Conservation (phyloP, 2,113 vertebrate species). For the Hassar affinis region DNA sequence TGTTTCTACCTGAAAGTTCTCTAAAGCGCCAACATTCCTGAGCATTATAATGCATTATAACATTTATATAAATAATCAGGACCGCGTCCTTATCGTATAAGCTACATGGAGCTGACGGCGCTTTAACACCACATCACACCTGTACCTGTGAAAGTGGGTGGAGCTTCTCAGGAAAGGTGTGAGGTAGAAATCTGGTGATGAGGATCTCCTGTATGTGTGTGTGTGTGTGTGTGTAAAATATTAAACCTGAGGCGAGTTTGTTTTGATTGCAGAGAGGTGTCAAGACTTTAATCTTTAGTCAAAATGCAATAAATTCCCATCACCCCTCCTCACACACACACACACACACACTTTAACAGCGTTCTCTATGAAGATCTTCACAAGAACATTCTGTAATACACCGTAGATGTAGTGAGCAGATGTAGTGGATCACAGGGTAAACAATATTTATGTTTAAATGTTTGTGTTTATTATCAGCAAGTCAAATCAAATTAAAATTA, state of each 20-base stretch:
- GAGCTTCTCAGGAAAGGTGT: background rate
- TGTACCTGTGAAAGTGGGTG: background rate
- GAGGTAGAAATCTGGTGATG: background rate
- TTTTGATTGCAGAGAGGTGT: background rate
- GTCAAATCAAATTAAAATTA: background rate
- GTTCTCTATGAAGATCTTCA: background rate
- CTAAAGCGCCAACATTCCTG: constrained; percentile 64
- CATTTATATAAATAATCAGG: no score
- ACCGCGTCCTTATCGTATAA: constrained; percentile 44
- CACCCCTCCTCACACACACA: background rate
- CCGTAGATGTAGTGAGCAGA: background rate
- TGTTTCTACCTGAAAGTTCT: constrained; percentile 45
- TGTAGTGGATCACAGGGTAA: background rate
- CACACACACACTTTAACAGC: background rate
- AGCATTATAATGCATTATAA: constrained; percentile 44
- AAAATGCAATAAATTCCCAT: background rate
- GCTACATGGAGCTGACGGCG: constrained; percentile 27
- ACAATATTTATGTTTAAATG: background rate
- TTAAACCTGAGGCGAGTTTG: background rate
- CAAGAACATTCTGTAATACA: background rate
- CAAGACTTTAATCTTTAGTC: background rate
- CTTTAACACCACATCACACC: background rate
- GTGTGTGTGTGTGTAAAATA: background rate
- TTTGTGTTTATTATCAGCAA: background rate
- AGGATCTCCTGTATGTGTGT: background rate